Base-by-base conservation (phyloP, 2,888 invertebrate genomes). In the Synergus itoensis region DNA sequence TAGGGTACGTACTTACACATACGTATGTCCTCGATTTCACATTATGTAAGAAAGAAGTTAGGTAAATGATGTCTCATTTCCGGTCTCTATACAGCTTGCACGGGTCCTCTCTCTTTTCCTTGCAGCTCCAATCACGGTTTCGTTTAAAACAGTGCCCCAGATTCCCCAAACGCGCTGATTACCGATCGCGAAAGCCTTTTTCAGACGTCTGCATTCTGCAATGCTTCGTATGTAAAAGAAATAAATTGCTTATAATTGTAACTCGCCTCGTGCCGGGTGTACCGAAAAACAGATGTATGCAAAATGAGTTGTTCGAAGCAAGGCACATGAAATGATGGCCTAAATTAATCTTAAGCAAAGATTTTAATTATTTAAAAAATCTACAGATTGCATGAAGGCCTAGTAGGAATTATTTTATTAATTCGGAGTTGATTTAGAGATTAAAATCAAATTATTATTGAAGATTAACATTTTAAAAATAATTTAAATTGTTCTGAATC, bases 51-150 rank as follows among this genome's bases (percentile, higher is more conserved):
- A 75, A 78, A 81, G 76, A 80, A 82, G 79, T 83, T 81, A 79
- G 78, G 79, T 82, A 84, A 82, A 82, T 81, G 83, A 88, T 82
- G 88, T 85, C 87, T 86, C 86, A 87, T 84, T 88, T 90, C 88
- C 89, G 88, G 87, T 83, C 81, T 77, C 75, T 80, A 85, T 80
- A 85, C 84, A 85, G 85, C 84, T 86, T 86, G 88, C 88, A 84
- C 36, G 12, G 53, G 36, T 40, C 36, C 73, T 73, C 84, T 84
- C 86, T 82, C 84, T 82, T 84, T 83, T 85, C 86, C 85, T 83
- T 85, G 84, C 83, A 84, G 84, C 86, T 84, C 85, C 86, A 84
- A 87, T 89, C 87, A 86, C 85, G 81, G 83, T 84, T 81, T 81
- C 85, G 84, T 82, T 86, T 86, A 86, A 89, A 89, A 87, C 87